Conservation (phyloP, 2,888 invertebrate genomes). For the Ichneumon xanthorius region DNA sequence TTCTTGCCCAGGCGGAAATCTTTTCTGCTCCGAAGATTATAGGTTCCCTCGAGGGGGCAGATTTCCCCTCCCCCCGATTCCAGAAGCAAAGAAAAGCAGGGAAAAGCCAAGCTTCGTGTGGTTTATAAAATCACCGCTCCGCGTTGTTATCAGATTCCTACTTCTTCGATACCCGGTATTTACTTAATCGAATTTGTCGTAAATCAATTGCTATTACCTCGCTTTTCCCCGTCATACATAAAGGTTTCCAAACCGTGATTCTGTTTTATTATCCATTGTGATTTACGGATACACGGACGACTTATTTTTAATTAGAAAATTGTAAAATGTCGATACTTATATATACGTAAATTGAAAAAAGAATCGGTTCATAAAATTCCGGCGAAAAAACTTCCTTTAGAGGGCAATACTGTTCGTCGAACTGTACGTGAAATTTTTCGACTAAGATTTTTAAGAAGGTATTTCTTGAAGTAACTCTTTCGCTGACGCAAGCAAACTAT, state of each 20-base stretch:
- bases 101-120: background rate
- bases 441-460: too few relatives aligned
- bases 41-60: conserved; percentile 17
- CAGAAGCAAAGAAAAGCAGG: conserved; percentile 2
- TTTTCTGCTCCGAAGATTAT: conserved; percentile 36
- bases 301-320: too few relatives aligned
- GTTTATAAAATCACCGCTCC: conserved; percentile 37
- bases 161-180: conserved; percentile 4
- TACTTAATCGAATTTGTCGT: conserved; percentile 33
- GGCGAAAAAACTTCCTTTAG: too few relatives aligned
- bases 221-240: background rate
- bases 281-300: too few relatives aligned
- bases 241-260: background rate
- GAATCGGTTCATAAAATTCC: too few relatives aligned
- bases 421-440: too few relatives aligned
- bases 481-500: too few relatives aligned
- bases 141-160: conserved; percentile 25
- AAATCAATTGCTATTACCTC: background rate
- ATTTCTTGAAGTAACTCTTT: too few relatives aligned
- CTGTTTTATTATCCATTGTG: too few relatives aligned
- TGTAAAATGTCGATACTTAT: too few relatives aligned
- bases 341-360: too few relatives aligned
- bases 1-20: conserved; percentile 25
- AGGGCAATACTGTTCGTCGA: too few relatives aligned
- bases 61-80: background rate